Conservation (phyloP, 2,888 invertebrate species). For the Orthosia cruda region DNA sequence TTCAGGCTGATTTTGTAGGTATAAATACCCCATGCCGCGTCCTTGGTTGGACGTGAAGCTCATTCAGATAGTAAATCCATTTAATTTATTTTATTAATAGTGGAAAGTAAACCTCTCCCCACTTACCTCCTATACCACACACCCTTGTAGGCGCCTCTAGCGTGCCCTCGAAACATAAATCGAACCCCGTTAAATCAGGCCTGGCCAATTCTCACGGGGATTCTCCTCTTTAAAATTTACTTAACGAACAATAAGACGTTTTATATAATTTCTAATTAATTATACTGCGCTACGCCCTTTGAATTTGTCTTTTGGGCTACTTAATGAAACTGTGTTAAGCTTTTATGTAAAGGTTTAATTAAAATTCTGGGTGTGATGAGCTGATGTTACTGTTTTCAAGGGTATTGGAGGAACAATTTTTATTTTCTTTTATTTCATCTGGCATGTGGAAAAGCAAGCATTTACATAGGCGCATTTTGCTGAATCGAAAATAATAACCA, state of each 20-base stretch:
- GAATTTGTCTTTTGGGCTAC: constrained; percentile 43
- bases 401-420: not conserved
- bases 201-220: constrained; percentile 83
- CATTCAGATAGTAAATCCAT: no score
- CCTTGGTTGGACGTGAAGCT: no score
- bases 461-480: no score
- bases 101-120: not conserved
- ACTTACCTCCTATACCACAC: constrained; percentile 56
- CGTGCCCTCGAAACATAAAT: constrained; percentile 85
- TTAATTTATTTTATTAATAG: no score
- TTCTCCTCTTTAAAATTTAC: constrained; percentile 83
- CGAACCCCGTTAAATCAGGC: constrained; percentile 86
- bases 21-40: no score
- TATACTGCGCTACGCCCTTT: constrained; percentile 38
- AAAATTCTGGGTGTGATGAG: not conserved
- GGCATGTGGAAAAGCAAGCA: no score
- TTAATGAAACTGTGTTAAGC: constrained; percentile 48
- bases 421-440: not conserved
- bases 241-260: constrained; percentile 78
- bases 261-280: constrained; percentile 69
- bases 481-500: no score
- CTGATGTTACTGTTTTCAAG: not conserved
- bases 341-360: constrained; percentile 38
- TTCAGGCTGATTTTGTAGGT: no score
- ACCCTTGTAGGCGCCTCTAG: constrained; percentile 71